Base-by-base conservation (phyloP, 2,797 vertebrate species). In the Lindbergichthys nudifrons region DNA sequence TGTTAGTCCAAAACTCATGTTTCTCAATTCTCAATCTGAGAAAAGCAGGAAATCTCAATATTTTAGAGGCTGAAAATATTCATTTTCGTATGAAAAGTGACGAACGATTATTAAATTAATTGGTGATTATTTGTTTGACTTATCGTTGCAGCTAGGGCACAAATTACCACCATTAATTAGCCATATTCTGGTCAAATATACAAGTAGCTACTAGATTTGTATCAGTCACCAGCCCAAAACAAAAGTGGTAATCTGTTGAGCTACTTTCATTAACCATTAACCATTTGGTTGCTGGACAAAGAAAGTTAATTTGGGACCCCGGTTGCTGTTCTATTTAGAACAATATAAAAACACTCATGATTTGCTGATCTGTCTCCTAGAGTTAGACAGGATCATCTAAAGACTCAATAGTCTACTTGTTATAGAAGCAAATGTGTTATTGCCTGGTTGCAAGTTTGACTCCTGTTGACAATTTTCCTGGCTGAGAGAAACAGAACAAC, bases 401-500 rank as follows among this genome's bases (percentile, higher is more conserved):
- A 9, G 47, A 9, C 2, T 14, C 3, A 3, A 32, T 1, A 16
- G 16, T 13, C 16, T 30, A 12, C 56, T 43, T 47, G 10, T 39
- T 23, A 3, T 14, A 23, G 13, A 54, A 32, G 19, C 39, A 5
- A 21, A 8, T 61, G 23, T 47, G 50, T 54, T 51, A 43, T 8
- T 21, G 52, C 26, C 52, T 65, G 32, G 15, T 61, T 39, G 45
- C 21, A 57, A 36, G 18, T 67, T 53, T 66, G 39, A 57, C 30
- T 16, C 11, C 47, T 50, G 62, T 56, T 51, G 50, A 57, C 13
- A 42, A 41, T 45, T 41, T 6, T 23, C 43, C 54, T 46, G 23
- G 36, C 19, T 36, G 13, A 47, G 18, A 58, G 12, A 70, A 43
- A 18, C 36, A 54, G 15, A 56, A 69, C 39, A 68, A 41, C 3